These are phyloP conservation scores for Tiphia femorata DNA, from an alignment of 2,888 invertebrate species.

Conservation along the genomic window DNA sequence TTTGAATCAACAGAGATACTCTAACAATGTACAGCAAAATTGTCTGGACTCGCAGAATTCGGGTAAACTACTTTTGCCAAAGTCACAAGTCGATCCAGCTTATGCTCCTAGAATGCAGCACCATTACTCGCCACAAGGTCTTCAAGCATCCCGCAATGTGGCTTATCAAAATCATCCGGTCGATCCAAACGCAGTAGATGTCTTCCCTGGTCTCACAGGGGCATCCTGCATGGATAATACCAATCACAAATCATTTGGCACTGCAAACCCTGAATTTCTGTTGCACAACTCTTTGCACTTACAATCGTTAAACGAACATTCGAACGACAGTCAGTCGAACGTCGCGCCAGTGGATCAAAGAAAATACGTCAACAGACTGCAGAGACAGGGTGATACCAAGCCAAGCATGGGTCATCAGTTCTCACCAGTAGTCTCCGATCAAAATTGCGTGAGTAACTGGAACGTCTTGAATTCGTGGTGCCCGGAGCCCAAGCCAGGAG, in stretches of 20 bases:
- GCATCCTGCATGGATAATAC: constrained; percentile 32
- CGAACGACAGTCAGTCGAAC: constrained; percentile 29
- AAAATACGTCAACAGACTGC: constrained; percentile 32
- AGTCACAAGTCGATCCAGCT: constrained; percentile 44
- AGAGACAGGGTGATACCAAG: constrained; percentile 44
- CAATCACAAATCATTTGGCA: constrained; percentile 33
- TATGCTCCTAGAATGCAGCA: constrained; percentile 36
- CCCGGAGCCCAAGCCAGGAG: constrained; percentile 35
- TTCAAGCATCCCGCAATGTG: constrained; percentile 28
- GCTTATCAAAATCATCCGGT: constrained; percentile 30
- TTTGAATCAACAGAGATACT: constrained; percentile 49
- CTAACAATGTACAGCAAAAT: constrained; percentile 39
- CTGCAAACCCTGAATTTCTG: constrained; percentile 32
- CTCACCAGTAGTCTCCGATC: constrained; percentile 42
- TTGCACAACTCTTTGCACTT: constrained; percentile 39
- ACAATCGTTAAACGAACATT: constrained; percentile 30
- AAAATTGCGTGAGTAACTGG: constrained; percentile 48
- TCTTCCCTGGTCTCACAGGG: constrained; percentile 23
- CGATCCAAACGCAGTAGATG: constrained; percentile 26
- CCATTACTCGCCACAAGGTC: constrained; percentile 40
- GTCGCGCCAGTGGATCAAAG: constrained; percentile 35
- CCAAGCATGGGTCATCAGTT: constrained; percentile 35
- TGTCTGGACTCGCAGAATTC: constrained; percentile 44
- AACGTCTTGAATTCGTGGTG: constrained; percentile 44
- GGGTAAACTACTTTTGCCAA: constrained; percentile 30